Conservation (phyloP, 2,888 invertebrate genomes). For the Nezara viridula region DNA sequence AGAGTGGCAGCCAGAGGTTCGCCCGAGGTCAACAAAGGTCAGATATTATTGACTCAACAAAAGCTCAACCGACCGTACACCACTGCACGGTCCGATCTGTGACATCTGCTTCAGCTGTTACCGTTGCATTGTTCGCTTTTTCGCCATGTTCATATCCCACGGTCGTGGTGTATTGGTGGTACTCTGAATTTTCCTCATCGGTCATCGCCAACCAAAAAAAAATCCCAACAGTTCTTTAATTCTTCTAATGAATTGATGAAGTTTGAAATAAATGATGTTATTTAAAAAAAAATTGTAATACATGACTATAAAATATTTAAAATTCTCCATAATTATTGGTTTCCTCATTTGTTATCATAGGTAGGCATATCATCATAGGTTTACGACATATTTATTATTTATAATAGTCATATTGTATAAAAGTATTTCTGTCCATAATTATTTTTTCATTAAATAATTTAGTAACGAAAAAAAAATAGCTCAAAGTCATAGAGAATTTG, state of each 20-base stretch:
- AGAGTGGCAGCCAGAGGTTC: background rate
- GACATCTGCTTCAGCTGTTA: background rate
- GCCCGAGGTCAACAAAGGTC: slow-evolving; percentile 47
- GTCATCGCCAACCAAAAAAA: background rate
- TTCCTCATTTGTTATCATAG: too few species aligned
- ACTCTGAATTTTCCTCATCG: background rate
- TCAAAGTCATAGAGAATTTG: too few species aligned
- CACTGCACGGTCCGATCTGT: background rate
- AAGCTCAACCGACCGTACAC: slow-evolving; percentile 3
- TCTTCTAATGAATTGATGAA: background rate
- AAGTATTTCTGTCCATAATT: too few species aligned
- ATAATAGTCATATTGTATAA: too few species aligned
- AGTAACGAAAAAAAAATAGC: too few species aligned
- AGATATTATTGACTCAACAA: slow-evolving; percentile 52
- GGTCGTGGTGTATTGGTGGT: background rate
- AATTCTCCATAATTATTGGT: too few species aligned
- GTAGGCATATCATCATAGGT: too few species aligned
- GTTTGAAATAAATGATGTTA: background rate
- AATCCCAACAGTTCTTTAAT: background rate
- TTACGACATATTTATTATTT: too few species aligned
- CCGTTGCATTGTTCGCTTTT: background rate
- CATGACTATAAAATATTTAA: too few species aligned
- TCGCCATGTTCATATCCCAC: background rate
- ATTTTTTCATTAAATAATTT: too few species aligned
- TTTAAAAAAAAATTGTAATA: too few species aligned